Base-by-base conservation (phyloP, 2,797 vertebrate species). In the Triplophysa bombifrons region DNA sequence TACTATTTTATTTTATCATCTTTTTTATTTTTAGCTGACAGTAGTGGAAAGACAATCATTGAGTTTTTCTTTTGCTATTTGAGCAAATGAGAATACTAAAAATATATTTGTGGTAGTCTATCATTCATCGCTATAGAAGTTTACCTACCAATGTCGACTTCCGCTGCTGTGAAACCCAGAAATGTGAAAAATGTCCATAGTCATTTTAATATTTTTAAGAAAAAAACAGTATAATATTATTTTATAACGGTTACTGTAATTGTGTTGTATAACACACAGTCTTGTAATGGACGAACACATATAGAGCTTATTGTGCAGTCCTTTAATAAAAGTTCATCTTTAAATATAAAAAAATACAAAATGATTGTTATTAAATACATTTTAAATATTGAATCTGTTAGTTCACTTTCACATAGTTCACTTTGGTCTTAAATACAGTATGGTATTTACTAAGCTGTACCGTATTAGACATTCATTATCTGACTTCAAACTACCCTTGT, bases 311-410 rank as follows among this genome's bases (percentile, higher is more conserved):
- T 20, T 41, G 38, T 63, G 64, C 2, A 53, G 14, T 74, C 1
- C 19, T 83, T 78, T 78, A 83, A 80, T 81, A 19, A 51, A 81
- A 13, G 3, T 13, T 4, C 50, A 27, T 27, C 55, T 27, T 2
- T 83, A 85, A 83, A 85, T 85, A 83, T 66, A 9, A 63, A 67
- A 55, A 65, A 76, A 60, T 41, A 8, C 30, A 64, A 27, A 76
- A 72, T 46, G 46, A 66, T 60, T 38, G 46, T 46, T 46, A 13
- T 58, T 72, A 83, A 83, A 83, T 78, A 85, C 16, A 48, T 61
- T 17, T 70, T 71, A 74, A 80, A 79, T 71, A 60, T 7, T 58
- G 30, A 41, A 12, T 55, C 80, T 38, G 9, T 38, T 73, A 17
- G 48, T 56, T 34, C 55, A n/a, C 22, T 46, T 34, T 74, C 20